These are phyloP conservation scores for Linepithema humile DNA, from an alignment of 1,140 invertebrate genomes.

Conservation along the genomic window DNA sequence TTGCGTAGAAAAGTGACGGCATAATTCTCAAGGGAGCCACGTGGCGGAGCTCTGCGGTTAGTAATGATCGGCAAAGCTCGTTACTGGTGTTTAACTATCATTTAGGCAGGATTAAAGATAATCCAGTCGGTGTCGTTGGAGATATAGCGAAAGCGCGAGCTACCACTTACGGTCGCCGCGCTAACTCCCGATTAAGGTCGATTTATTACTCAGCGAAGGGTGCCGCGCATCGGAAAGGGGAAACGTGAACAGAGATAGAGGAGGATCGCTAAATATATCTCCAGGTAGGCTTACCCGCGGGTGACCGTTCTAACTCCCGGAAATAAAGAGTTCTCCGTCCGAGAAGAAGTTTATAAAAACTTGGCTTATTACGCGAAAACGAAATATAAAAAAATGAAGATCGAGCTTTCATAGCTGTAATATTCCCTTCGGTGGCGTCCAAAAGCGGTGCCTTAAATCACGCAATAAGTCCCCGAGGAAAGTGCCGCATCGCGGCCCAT, in stretches of 20 bases:
- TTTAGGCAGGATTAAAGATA: conserved; percentile 69
- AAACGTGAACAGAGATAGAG: conserved; percentile 11
- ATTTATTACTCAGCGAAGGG: conserved; percentile 63
- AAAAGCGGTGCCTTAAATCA: not conserved
- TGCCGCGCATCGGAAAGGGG: conserved; percentile 5
- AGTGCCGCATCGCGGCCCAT: not conserved
- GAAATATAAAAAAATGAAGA: not conserved
- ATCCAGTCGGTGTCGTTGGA: conserved; percentile 55
- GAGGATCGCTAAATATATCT: conserved; percentile 30
- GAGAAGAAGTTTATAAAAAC: not conserved
- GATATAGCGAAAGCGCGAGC: conserved; percentile 54
- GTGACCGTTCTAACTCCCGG: conserved; percentile 2
- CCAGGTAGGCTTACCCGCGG: not conserved
- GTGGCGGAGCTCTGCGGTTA: conserved; percentile 24
- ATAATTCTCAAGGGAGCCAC: conserved; percentile 39
- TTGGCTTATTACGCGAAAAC: not conserved
- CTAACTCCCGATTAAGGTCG: conserved; percentile 72
- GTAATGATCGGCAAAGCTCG: conserved; percentile 45
- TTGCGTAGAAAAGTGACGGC: conserved; percentile 13
- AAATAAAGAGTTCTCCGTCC: not conserved
- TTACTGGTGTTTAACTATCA: conserved; percentile 68
- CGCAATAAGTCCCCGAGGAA: not conserved
- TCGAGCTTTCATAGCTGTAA: not conserved
- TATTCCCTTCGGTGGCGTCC: not conserved
- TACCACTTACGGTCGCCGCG: conserved; percentile 47